Percentiles rank a stretch among this genome's conserved stretches.
Conservation (phyloP, 2,797 vertebrate species). For the Bradypodion ventrale region DNA sequence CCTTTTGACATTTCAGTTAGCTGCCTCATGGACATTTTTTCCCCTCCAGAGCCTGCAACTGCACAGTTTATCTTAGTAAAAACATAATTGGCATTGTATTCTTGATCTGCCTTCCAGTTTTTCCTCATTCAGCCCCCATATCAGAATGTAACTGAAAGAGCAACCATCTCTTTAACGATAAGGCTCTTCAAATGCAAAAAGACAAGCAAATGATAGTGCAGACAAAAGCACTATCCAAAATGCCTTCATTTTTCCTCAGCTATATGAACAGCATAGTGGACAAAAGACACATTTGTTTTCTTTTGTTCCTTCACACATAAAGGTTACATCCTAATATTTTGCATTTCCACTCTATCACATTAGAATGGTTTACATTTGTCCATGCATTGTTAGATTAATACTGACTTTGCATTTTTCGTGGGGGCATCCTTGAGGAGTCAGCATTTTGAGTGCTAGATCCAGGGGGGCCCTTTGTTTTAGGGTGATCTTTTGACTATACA, state of each 20-base stretch:
- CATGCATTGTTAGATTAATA: neutral
- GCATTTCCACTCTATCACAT: neutral
- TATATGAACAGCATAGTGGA: neutral
- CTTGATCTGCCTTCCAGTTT: neutral
- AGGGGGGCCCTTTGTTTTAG: neutral
- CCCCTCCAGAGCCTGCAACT: neutral
- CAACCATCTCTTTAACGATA: neutral
- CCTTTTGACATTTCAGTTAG: slow-evolving; percentile 22
- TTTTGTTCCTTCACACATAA: neutral
- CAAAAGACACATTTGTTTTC: neutral
- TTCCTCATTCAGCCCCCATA: neutral
- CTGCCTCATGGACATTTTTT: slow-evolving; percentile 21
- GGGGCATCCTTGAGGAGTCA: neutral
- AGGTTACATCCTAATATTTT: neutral
- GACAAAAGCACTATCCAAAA: too few relatives aligned
- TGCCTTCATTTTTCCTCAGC: neutral
- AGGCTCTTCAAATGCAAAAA: neutral
- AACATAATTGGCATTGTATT: slow-evolving; percentile 24
- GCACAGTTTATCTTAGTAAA: slow-evolving; percentile 19
- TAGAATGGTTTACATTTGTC: neutral
- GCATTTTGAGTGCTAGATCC: neutral
- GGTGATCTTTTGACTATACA: neutral
- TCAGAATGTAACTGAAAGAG: neutral
- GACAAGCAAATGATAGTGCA: neutral
- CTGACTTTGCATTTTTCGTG: neutral